A percentile compares a stretch with the other conserved stretches of the same genome.
phyloP scores from a whole-genome alignment of 92 coral and sea anemone species.

The Epizoanthus stellaris region DNA sequence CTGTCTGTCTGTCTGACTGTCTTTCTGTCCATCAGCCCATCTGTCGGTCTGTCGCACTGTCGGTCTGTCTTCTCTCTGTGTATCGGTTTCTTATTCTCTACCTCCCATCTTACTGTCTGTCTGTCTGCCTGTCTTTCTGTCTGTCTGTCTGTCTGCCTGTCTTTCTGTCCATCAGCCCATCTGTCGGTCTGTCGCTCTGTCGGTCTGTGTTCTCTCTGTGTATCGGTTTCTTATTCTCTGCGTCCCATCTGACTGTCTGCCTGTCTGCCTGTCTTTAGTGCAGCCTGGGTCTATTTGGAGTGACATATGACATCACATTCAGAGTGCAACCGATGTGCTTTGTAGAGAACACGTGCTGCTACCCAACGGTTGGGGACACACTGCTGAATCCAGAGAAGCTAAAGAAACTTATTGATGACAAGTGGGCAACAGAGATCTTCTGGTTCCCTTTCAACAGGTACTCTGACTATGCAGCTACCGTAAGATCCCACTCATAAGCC shows the following conservation, averaged over 20 bases:
- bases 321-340: conserved; percentile 29
- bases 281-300: conserved; percentile 37
- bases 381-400: background rate
- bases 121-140: background rate
- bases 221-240: too few relatives aligned
- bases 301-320: conserved; percentile 25
- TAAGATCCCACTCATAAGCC: too few relatives aligned
- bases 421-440: conserved; percentile 45
- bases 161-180: too few relatives aligned
- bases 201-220: too few relatives aligned
- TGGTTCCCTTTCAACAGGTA: conserved; percentile 49
- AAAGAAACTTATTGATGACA: conserved; percentile 21
- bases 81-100: too few relatives aligned
- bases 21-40: too few relatives aligned
- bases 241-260: background rate
- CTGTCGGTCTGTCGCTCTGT: too few relatives aligned
- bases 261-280: background rate
- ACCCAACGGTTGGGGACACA: conserved; percentile 11
- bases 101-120: background rate
- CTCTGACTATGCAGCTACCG: background rate
- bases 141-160: background rate
- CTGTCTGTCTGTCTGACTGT: background rate
- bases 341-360: conserved; percentile 4
- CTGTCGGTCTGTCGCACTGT: too few relatives aligned
- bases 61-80: too few relatives aligned